Conservation (phyloP, 2,113 vertebrate genomes). For the Carollia perspicillata region DNA sequence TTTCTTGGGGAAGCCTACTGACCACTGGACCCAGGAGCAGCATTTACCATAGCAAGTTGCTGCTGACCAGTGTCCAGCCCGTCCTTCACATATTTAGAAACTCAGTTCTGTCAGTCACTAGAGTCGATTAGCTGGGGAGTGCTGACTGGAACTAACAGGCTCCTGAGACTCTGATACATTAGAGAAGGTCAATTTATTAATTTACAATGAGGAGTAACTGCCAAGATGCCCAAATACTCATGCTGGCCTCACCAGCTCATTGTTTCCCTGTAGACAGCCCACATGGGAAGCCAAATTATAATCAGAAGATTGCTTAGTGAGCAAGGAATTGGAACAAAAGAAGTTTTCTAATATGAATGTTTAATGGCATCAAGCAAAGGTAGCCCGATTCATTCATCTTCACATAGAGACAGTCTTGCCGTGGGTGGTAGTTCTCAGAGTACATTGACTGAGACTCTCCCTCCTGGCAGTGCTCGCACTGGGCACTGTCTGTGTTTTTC, state of each 20-base stretch:
- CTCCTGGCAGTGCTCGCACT: slow-evolving; percentile 9
- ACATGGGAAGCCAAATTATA: slow-evolving; percentile 73
- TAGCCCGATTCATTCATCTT: slow-evolving; percentile 58
- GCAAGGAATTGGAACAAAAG: slow-evolving; percentile 66
- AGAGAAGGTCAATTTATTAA: slow-evolving; percentile 60
- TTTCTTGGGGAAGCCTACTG: not conserved
- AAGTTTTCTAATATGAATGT: slow-evolving; percentile 67
- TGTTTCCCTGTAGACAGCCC: slow-evolving; percentile 60
- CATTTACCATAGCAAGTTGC: slow-evolving; percentile 20
- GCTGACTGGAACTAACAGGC: slow-evolving; percentile 20
- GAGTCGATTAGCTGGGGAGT: slow-evolving; percentile 56
- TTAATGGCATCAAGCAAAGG: slow-evolving; percentile 69
- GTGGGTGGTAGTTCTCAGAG: slow-evolving; percentile 43
- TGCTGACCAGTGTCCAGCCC: not conserved
- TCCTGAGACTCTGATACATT: slow-evolving; percentile 13
- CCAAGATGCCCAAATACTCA: slow-evolving; percentile 25
- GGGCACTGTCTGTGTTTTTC: slow-evolving; percentile 2
- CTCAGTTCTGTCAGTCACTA: slow-evolving; percentile 23
- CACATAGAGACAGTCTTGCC: slow-evolving; percentile 37
- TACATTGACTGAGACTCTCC: not conserved
- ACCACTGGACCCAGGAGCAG: not conserved
- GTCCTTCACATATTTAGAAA: slow-evolving; percentile 42
- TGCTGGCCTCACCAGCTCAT: slow-evolving; percentile 51
- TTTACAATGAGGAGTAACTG: slow-evolving; percentile 51
- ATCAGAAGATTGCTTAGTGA: slow-evolving; percentile 68